These are phyloP conservation scores for Athetis lepigone DNA, from an alignment of 2,888 invertebrate species.

Conservation along the genomic window DNA sequence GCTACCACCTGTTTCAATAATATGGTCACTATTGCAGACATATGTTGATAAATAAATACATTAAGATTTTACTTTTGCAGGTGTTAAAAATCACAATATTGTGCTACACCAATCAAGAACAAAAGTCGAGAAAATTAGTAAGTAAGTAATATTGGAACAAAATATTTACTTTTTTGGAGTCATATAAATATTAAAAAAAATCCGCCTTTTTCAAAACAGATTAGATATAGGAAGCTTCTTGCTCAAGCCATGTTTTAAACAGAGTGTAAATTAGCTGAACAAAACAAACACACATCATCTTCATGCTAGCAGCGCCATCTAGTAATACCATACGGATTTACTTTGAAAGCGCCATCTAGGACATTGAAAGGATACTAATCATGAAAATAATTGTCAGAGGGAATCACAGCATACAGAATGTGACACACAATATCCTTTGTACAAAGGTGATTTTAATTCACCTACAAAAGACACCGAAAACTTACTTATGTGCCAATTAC, in stretches of 20 bases:
- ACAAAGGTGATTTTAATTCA: background rate
- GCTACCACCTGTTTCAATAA: too few species aligned
- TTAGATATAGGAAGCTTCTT: background rate
- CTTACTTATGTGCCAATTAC: background rate
- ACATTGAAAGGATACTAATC: conserved; percentile 18
- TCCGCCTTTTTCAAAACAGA: background rate
- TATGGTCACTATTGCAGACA: too few species aligned
- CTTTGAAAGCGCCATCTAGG: conserved; percentile 49
- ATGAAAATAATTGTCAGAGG: conserved; percentile 10
- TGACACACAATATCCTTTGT: conserved; percentile 1
- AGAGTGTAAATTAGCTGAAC: background rate
- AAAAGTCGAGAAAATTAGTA: too few species aligned
- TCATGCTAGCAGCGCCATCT: conserved; percentile 43
- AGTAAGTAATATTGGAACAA: too few species aligned
- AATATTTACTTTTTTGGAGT: too few species aligned
- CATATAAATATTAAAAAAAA: too few species aligned
- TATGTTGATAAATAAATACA: too few species aligned
- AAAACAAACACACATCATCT: conserved; percentile 1
- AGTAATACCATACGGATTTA: conserved; percentile 12
- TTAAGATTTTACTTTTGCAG: too few species aligned
- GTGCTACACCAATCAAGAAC: too few species aligned
- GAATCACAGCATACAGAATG: background rate
- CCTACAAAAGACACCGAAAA: background rate
- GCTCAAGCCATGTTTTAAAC: background rate
- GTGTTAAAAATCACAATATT: too few species aligned